A percentile compares a stretch with the other conserved stretches of the same genome.
Conservation (phyloP, 2,797 vertebrate species). For the Enoplosus armatus region DNA sequence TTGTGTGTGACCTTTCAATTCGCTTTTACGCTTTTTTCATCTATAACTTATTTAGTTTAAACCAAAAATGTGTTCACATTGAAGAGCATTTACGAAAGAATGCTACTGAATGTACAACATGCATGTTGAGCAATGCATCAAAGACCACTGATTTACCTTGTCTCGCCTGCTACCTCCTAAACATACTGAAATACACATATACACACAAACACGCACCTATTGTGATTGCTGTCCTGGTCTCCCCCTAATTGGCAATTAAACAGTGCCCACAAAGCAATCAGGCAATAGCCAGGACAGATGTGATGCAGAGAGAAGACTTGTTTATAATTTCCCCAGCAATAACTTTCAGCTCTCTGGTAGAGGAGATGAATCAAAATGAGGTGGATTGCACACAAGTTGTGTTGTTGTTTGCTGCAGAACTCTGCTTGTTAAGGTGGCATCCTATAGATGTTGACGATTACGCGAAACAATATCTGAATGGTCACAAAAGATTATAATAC, state of each 20-base stretch:
- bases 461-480: conserved; percentile 30
- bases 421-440: conserved; percentile 22
- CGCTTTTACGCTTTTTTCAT: background rate
- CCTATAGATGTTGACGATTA: conserved; percentile 32
- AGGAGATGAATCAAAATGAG: conserved; percentile 76
- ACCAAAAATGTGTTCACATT: background rate
- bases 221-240: conserved; percentile 79
- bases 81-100: background rate
- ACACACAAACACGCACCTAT: conserved; percentile 56
- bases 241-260: conserved; percentile 87
- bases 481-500: conserved; percentile 28
- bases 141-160: conserved; percentile 30
- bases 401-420: conserved; percentile 31
- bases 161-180: conserved; percentile 15
- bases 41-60: background rate
- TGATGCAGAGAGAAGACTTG: conserved; percentile 70
- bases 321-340: conserved; percentile 76
- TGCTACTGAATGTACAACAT: conserved; percentile 10
- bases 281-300: conserved; percentile 76
- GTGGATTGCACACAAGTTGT: conserved; percentile 23
- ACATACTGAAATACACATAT: conserved; percentile 20
- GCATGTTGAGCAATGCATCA: conserved; percentile 22
- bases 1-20: conserved; percentile 11
- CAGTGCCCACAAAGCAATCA: conserved; percentile 85
- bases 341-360: conserved; percentile 72